Percentiles rank a stretch among this genome's conserved stretches.
Evolutionary conservation across 2,888 invertebrate genomes (phyloP).

Genomic region (Camptogramma bilineatum): DNA sequence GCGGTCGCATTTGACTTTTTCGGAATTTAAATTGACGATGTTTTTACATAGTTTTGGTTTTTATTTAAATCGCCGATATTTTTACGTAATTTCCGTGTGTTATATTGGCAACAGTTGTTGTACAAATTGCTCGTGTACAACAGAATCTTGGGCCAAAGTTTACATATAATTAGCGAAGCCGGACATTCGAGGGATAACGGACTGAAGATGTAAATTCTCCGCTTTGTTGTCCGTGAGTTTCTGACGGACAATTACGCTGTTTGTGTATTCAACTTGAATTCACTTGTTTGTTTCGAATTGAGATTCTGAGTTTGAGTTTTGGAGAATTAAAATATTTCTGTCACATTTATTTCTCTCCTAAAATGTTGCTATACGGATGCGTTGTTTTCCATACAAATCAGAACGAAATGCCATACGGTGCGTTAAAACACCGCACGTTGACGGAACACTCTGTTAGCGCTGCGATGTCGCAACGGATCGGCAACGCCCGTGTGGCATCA

Average conservation of each 20-base stretch:
- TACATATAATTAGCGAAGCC: conserved; percentile 28
- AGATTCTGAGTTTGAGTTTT: conserved; percentile 11
- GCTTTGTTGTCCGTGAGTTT: conserved; percentile 23
- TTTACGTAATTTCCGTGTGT: too few relatives aligned
- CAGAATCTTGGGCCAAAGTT: conserved; percentile 27
- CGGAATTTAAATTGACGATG: too few relatives aligned
- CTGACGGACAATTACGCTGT: conserved; percentile 32
- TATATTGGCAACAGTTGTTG: background rate
- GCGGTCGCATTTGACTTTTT: too few relatives aligned
- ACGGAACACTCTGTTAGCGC: too few relatives aligned
- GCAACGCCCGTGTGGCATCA: too few relatives aligned
- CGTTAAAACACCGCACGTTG: too few relatives aligned
- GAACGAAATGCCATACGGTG: too few relatives aligned
- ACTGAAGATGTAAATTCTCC: conserved; percentile 24
- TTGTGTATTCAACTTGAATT: conserved; percentile 30
- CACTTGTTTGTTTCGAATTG: conserved; percentile 27
- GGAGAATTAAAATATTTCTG: conserved; percentile 18
- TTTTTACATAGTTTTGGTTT: too few relatives aligned
- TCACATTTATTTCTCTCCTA: too few relatives aligned
- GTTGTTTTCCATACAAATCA: background rate
- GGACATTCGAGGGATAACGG: conserved; percentile 21
- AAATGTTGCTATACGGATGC: background rate
- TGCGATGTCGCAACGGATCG: too few relatives aligned
- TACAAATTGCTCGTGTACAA: background rate
- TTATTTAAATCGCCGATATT: too few relatives aligned